Evolutionary conservation across 2,888 invertebrate genomes (phyloP).

Genomic region (Hermodice carunculata): DNA sequence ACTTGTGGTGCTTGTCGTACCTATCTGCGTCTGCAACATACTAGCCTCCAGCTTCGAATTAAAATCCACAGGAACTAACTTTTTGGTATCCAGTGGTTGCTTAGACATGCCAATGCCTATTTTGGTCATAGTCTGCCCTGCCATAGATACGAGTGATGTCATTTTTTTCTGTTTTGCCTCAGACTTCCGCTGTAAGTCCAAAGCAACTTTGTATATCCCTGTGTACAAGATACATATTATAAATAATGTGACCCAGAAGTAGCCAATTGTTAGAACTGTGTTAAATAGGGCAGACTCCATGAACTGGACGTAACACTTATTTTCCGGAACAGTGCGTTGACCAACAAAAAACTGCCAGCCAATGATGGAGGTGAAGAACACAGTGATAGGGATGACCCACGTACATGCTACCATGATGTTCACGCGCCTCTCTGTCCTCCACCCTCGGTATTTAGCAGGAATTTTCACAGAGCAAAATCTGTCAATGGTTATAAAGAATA

Average conservation of each 20-base stretch:
- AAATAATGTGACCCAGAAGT: constrained; percentile 97
- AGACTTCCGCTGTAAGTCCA: constrained; percentile 97
- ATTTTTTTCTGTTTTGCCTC: constrained; percentile 93
- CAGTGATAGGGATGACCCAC: constrained; percentile 95
- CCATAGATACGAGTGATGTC: constrained; percentile 54
- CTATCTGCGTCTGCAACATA: constrained; percentile 39
- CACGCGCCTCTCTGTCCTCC: constrained; percentile 89
- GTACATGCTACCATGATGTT: constrained; percentile 93
- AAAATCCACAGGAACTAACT: no score
- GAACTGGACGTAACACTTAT: constrained; percentile 96
- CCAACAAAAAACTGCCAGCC: constrained; percentile 99
- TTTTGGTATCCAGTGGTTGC: not conserved
- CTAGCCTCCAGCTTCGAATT: constrained; percentile 23
- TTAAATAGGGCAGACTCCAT: constrained; percentile 97
- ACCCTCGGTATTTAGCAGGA: constrained; percentile 95
- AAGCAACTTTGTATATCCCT: constrained; percentile 97
- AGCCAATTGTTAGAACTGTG: constrained; percentile 94
- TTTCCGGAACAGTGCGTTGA: constrained; percentile 86
- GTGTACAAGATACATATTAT: constrained; percentile 96
- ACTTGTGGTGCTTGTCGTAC: constrained; percentile 41
- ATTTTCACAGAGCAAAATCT: constrained; percentile 99
- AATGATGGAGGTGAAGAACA: constrained; percentile 98
- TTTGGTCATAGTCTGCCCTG: constrained; percentile 51
- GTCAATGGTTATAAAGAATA: constrained; percentile 97
- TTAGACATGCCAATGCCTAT: constrained; percentile 64